A percentile compares a stretch with the other conserved stretches of the same genome.
These are phyloP conservation scores for Netelia inedita DNA, from an alignment of 2,888 invertebrate species.

Conservation along the genomic window DNA sequence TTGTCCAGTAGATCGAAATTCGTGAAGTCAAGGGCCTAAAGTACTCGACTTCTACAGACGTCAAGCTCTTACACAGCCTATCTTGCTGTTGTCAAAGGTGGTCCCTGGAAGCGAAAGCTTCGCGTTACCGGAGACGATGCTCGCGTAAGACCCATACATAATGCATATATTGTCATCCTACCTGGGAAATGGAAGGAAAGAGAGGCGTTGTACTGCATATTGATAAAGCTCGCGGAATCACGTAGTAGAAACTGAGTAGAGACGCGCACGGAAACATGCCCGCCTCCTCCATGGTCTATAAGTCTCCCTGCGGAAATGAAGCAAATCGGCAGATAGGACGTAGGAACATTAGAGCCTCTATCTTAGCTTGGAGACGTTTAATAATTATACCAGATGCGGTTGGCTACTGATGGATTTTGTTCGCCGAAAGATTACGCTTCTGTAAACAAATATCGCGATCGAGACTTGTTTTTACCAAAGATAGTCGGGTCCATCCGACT, in stretches of 20 bases:
- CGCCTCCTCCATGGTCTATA: slow-evolving; percentile 13
- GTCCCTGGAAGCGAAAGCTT: too few species aligned
- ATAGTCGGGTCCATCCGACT: too few species aligned
- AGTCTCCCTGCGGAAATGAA: slow-evolving; percentile 77
- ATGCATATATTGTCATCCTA: too few species aligned
- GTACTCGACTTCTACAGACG: too few species aligned
- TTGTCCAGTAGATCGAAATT: too few species aligned
- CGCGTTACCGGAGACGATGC: too few species aligned
- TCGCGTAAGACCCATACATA: too few species aligned
- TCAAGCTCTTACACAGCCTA: too few species aligned
- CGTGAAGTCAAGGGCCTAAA: too few species aligned
- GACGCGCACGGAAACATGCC: neutral
- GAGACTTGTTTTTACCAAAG: too few species aligned
- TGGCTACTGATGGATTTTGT: slow-evolving; percentile 6
- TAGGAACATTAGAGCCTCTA: slow-evolving; percentile 77
- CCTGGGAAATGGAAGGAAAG: neutral
- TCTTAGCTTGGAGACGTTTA: slow-evolving; percentile 72
- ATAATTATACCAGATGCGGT: slow-evolving; percentile 72
- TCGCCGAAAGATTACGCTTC: neutral
- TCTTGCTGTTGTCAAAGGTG: too few species aligned
- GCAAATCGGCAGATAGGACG: slow-evolving; percentile 78
- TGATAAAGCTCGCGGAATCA: slow-evolving; percentile 28
- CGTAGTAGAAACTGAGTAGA: slow-evolving; percentile 7
- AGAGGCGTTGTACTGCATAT: neutral
- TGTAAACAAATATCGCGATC: too few species aligned